Base-by-base conservation (phyloP, 2,113 vertebrate genomes). In the Turdus rufiventris region DNA sequence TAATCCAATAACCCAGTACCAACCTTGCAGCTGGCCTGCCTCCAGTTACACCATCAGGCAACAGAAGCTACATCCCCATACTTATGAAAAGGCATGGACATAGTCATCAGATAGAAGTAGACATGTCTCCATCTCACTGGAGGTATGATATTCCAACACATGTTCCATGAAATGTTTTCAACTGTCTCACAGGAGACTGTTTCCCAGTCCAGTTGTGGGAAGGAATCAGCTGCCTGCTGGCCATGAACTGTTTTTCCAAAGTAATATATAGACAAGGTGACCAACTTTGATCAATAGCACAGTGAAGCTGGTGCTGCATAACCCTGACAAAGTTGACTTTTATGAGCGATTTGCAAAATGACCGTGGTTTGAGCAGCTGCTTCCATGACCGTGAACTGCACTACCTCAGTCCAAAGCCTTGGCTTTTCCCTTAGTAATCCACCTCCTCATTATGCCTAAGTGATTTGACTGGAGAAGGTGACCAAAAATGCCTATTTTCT, bases 21-120 rank as follows among this genome's bases (percentile, higher is more conserved):
- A 31, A 4, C 14, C 33, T 43, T 0, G 0, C 26, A 38, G 34
- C 53, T 85, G 82, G 31, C n/a, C 61, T 68, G 54, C 6, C 28
- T 60, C 36, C 34, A 25, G 16, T 77, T 50, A 29, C 48, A 43
- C 65, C 10, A 19, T 81, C 74, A 85, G 51, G 61, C 78, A 88
- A n/a, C 45, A 72, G 36, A 26, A 73, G 4, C 70, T 75, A 21
- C 29, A 48, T 56, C 53, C 72, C 13, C 0, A 0, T 51, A 60
- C 19, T 57, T 77, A 70, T 40, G 24, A 61, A 73, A 71, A 4
- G 4, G 12, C 18, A 51, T 5, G 1, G 20, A 23, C 25, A 25
- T 9, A 28, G 14, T 38, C 43, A 34, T 67, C 43, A 31, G 43
- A 21, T 12, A 72, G 73, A 74, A 53, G 29, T 53, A 74, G 36